A percentile compares a stretch with the other conserved stretches of the same genome.
phyloP scores from a whole-genome alignment of 2,888 invertebrate species.

The Branchellion lobata region DNA sequence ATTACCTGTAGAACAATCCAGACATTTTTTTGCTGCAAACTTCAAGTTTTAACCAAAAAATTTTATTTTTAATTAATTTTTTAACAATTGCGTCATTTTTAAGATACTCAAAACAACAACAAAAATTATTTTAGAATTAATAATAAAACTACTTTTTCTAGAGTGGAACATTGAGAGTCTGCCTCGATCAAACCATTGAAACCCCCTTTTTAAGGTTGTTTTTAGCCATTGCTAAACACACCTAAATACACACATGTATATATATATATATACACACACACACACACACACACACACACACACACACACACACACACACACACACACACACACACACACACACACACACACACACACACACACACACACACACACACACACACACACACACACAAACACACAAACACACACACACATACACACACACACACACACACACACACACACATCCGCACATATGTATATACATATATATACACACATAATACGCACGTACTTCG shows the following conservation, averaged over 20 bases:
- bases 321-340: constrained; percentile 37
- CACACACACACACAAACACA: constrained; percentile 29
- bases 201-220: too few relatives aligned
- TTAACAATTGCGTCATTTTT: too few relatives aligned
- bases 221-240: too few relatives aligned
- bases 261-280: constrained; percentile 38
- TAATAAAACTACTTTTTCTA: too few relatives aligned
- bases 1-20: too few relatives aligned
- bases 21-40: too few relatives aligned
- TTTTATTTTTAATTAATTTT: too few relatives aligned
- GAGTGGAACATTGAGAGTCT: too few relatives aligned
- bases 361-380: constrained; percentile 37
- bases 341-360: constrained; percentile 34
- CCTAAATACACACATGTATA: constrained; percentile 39
- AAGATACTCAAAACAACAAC: too few relatives aligned
- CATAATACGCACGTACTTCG: neutral
- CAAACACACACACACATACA: constrained; percentile 35
- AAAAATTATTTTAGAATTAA: too few relatives aligned
- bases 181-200: too few relatives aligned
- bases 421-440: constrained; percentile 25
- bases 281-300: constrained; percentile 37
- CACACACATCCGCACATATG: constrained; percentile 6
- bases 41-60: too few relatives aligned
- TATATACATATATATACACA: neutral
- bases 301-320: constrained; percentile 44